Conservation (phyloP, 2,113 vertebrate species). For the Garra rufa region DNA sequence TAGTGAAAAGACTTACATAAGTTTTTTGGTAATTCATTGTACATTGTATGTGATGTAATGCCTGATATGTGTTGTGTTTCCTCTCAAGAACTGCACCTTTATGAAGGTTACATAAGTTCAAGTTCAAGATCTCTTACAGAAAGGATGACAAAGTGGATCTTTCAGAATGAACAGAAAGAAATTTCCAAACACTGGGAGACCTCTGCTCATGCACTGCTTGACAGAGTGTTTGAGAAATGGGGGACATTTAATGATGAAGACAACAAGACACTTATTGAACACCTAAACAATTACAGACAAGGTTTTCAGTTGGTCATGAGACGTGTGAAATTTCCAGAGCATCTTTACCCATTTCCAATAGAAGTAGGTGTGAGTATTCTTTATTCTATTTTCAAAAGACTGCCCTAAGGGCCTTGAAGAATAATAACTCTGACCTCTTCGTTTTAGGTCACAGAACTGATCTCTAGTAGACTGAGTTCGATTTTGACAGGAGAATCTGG, state of each 20-base stretch:
- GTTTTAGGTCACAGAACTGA: conserved; percentile 60
- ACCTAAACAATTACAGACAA: rapidly evolving
- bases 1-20: too few species aligned
- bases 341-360: rapidly evolving
- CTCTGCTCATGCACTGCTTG: conserved; percentile 60
- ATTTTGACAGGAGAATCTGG: conserved; percentile 56
- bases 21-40: too few species aligned
- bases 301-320: too few species aligned
- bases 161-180: rapidly evolving
- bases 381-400: too few species aligned
- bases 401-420: too few species aligned
- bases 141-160: too few species aligned
- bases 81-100: conserved; percentile 70
- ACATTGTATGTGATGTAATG: too few species aligned
- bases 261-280: background rate
- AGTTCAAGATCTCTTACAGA: too few species aligned
- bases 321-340: rapidly evolving
- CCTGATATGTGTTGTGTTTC: background rate
- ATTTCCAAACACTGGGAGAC: conserved; percentile 47
- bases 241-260: conserved; percentile 50
- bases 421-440: too few species aligned
- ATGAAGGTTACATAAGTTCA: conserved; percentile 60
- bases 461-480: conserved; percentile 58
- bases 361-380: conserved; percentile 63
- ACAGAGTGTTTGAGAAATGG: conserved; percentile 67